Conservation (phyloP, 2,113 vertebrate genomes). For the Arvicanthis niloticus region DNA sequence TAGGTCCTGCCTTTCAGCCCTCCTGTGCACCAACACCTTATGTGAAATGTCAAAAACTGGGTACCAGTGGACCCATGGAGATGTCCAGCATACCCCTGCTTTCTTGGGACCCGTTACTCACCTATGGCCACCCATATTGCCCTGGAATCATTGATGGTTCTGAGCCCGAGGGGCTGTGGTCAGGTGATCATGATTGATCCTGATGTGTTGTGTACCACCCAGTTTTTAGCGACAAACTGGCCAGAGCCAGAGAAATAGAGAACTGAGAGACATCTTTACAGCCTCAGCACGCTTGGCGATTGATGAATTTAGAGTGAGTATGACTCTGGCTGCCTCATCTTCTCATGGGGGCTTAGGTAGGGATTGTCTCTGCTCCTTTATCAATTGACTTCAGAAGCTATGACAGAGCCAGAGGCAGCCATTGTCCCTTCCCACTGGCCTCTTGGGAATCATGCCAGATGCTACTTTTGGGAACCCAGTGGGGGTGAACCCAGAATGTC, state of each 20-base stretch:
- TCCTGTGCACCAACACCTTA: not conserved
- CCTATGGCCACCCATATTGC: fast-evolving
- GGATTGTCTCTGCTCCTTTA: not conserved
- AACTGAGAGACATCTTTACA: not conserved
- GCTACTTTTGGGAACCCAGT: not conserved
- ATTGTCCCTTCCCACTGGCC: not conserved
- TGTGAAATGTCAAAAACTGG: not conserved
- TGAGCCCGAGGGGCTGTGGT: too few relatives aligned
- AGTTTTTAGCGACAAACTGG: not conserved
- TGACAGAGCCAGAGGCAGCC: not conserved
- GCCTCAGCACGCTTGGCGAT: not conserved
- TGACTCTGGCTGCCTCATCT: not conserved
- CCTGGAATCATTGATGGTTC: fast-evolving
- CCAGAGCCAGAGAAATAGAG: not conserved
- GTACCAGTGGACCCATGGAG: not conserved
- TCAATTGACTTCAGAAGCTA: not conserved
- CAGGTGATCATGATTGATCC: not conserved
- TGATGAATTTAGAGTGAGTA: not conserved
- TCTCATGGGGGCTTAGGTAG: not conserved
- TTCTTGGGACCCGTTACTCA: not conserved
- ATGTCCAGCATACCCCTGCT: fast-evolving
- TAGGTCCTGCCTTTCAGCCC: fast-evolving
- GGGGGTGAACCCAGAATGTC: not conserved
- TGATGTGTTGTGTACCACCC: fast-evolving
- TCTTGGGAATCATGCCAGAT: not conserved